Evolutionary conservation across 2,888 invertebrate genomes (phyloP).

Genomic region (Orthosia incerta): DNA sequence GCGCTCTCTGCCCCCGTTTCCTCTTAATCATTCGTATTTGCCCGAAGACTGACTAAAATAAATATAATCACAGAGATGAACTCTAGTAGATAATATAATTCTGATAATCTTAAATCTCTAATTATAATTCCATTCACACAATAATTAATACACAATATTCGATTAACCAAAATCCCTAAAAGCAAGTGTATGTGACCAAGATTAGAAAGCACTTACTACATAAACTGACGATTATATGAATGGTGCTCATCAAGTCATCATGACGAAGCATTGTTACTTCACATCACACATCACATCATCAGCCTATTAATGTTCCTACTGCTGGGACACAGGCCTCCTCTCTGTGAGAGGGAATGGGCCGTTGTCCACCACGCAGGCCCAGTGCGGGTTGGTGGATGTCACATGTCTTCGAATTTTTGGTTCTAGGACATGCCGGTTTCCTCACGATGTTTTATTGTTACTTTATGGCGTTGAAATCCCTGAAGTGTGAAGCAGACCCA

Average conservation of each 20-base stretch:
- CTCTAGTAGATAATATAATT: neutral
- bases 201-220: neutral
- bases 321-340: too few relatives aligned
- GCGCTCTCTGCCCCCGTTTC: too few relatives aligned
- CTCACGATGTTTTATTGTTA: too few relatives aligned
- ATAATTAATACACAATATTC: neutral
- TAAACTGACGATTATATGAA: neutral
- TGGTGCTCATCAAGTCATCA: neutral
- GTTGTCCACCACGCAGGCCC: too few relatives aligned
- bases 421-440: too few relatives aligned
- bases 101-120: neutral
- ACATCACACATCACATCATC: too few relatives aligned
- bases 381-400: too few relatives aligned
- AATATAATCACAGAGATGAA: neutral
- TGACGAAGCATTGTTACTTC: conserved; percentile 17
- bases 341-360: too few relatives aligned
- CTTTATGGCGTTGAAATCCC: neutral
- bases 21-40: neutral
- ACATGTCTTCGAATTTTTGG: too few relatives aligned
- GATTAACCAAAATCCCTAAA: neutral
- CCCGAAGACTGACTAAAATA: neutral
- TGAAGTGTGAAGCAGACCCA: conserved; percentile 2
- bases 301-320: too few relatives aligned
- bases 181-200: conserved; percentile 7
- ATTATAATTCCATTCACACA: conserved; percentile 1